These are phyloP conservation scores for Fistularia tabacaria DNA, from an alignment of 2,797 vertebrate species.

Conservation along the genomic window DNA sequence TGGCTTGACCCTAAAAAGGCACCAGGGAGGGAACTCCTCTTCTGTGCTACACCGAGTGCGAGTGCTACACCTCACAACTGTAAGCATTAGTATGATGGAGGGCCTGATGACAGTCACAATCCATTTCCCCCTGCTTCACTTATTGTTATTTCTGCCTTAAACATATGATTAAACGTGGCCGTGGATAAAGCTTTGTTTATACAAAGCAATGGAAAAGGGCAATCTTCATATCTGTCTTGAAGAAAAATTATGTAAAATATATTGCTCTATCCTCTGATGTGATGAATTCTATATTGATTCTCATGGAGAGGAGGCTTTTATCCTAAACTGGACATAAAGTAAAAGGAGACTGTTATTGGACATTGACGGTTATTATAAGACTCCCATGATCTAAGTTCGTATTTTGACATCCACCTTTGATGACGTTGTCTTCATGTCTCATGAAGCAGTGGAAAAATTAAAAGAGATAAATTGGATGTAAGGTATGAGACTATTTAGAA, in stretches of 20 bases:
- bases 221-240: background rate
- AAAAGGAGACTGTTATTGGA: no score
- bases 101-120: conserved; percentile 25
- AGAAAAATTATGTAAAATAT: background rate
- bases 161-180: conserved; percentile 23
- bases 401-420: no score
- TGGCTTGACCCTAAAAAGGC: conserved; percentile 8
- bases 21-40: conserved; percentile 29
- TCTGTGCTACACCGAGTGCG: conserved; percentile 28
- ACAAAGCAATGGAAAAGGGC: conserved; percentile 21
- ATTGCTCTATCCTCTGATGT: background rate
- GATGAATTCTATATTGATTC: no score
- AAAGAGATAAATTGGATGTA: no score
- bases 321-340: background rate
- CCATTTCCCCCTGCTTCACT: conserved; percentile 29
- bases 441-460: no score
- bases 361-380: no score
- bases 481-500: no score
- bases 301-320: no score
- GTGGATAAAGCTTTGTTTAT: conserved; percentile 13
- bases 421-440: no score
- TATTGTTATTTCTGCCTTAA: conserved; percentile 31
- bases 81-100: conserved; percentile 29
- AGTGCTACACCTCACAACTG: conserved; percentile 24
- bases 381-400: no score